Evolutionary conservation across 2,113 vertebrate genomes (phyloP).

Genomic region (Istiophorus platypterus): DNA sequence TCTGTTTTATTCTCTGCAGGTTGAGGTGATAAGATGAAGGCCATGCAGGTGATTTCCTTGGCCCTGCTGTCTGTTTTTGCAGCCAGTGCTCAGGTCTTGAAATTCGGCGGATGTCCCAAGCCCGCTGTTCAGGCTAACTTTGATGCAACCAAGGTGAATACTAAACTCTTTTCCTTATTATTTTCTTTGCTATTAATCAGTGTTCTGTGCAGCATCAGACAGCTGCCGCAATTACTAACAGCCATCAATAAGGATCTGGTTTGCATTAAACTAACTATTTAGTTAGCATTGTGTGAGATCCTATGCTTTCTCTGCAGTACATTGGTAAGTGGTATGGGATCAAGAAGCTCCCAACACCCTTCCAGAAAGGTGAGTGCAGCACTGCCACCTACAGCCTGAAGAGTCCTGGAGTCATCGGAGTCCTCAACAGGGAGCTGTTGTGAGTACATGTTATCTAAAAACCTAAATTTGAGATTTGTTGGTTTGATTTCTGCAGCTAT

Average conservation of each 20-base stretch:
- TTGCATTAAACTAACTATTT: not conserved
- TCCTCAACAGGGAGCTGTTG: conserved; percentile 86
- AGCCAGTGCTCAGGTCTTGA: conserved; percentile 61
- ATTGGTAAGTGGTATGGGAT: conserved; percentile 91
- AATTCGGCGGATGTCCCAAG: conserved; percentile 66
- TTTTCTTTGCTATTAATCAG: not conserved
- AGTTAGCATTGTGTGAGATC: not conserved
- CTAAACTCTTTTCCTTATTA: not conserved
- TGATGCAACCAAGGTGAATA: conserved; percentile 63
- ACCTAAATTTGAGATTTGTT: not conserved
- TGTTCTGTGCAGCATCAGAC: not conserved
- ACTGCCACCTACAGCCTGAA: conserved; percentile 85
- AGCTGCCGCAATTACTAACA: not conserved
- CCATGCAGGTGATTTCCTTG: conserved; percentile 66
- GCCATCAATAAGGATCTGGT: not conserved
- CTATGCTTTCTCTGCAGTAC: conserved; percentile 80
- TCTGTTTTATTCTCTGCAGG: conserved; percentile 52
- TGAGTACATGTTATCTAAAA: conserved; percentile 45
- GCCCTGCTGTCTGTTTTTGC: conserved; percentile 69
- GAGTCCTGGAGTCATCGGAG: conserved; percentile 85
- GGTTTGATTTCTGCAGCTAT: not conserved
- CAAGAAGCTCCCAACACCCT: conserved; percentile 84
- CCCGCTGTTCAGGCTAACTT: conserved; percentile 76
- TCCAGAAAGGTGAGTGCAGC: conserved; percentile 87
- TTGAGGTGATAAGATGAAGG: conserved; percentile 65